These are phyloP conservation scores for Aleadryas rufinucha DNA, from an alignment of 2,113 vertebrate genomes.

Conservation along the genomic window DNA sequence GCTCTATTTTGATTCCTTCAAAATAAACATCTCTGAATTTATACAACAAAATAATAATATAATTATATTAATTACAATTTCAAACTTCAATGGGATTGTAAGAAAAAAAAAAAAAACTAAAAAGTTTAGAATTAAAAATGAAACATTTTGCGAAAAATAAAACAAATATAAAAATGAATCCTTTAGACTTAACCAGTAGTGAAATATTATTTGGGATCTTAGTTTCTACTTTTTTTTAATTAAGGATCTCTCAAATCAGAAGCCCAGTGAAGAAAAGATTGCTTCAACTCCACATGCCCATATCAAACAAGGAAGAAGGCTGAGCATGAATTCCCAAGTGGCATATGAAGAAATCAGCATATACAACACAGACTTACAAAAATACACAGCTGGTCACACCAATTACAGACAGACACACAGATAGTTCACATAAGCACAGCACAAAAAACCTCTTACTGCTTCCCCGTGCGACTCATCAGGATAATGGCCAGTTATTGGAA, in stretches of 20 bases:
- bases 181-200: neutral
- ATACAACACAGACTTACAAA: neutral
- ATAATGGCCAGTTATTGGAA: neutral
- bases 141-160: neutral
- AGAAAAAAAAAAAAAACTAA: neutral
- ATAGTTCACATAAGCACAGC: neutral
- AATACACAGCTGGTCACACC: neutral
- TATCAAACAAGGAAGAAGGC: neutral
- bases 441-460: neutral
- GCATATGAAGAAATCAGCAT: fast-evolving
- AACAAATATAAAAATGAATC: neutral
- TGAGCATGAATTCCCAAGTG: neutral
- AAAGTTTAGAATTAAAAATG: neutral
- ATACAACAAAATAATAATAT: neutral
- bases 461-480: neutral
- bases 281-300: neutral
- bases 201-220: neutral
- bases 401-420: neutral
- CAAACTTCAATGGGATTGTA: neutral
- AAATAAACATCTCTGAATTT: neutral
- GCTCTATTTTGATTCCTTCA: neutral
- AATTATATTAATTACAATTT: neutral
- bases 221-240: neutral
- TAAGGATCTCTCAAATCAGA: neutral
- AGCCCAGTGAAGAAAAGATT: neutral